Evolutionary conservation across 2,113 vertebrate species (phyloP).

Genomic region (Limnothrissa miodon): DNA sequence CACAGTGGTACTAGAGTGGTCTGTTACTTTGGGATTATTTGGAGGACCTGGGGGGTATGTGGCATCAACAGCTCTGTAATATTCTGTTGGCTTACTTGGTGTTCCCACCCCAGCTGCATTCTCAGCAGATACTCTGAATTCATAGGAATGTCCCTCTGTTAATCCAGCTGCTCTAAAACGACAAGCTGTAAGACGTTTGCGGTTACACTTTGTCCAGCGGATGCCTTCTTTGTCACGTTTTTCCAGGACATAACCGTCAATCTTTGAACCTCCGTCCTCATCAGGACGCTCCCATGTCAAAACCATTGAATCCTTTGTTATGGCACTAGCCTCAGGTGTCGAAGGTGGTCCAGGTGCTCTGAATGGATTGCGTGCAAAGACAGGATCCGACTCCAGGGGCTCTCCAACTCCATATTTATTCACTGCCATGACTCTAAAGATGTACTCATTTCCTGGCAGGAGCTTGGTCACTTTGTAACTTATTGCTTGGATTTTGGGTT

Average conservation of each 20-base stretch:
- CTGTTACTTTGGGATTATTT: constrained; percentile 90
- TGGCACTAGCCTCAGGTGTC: constrained; percentile 82
- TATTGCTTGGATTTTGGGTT: constrained; percentile 89
- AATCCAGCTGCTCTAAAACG: constrained; percentile 89
- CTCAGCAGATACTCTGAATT: constrained; percentile 95
- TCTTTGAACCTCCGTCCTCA: constrained; percentile 88
- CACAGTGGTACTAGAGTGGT: constrained; percentile 88
- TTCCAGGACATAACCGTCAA: constrained; percentile 94
- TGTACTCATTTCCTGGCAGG: constrained; percentile 93
- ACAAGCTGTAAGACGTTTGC: constrained; percentile 87
- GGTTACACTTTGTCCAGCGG: constrained; percentile 96
- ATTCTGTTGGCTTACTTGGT: constrained; percentile 83
- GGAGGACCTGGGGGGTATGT: constrained; percentile 92
- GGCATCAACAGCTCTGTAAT: constrained; percentile 90
- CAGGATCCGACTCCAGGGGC: constrained; percentile 89
- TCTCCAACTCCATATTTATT: constrained; percentile 97
- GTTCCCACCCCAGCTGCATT: constrained; percentile 93
- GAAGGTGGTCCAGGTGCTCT: constrained; percentile 86
- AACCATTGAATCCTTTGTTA: constrained; percentile 92
- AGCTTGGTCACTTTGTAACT: constrained; percentile 96
- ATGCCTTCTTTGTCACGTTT: constrained; percentile 97
- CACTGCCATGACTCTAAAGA: constrained; percentile 95
- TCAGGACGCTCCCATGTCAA: constrained; percentile 90
- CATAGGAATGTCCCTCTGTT: constrained; percentile 90
- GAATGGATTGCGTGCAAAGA: constrained; percentile 91